Evolutionary conservation across 2,797 vertebrate genomes (phyloP).

Genomic region (Erithacus rubecula): DNA sequence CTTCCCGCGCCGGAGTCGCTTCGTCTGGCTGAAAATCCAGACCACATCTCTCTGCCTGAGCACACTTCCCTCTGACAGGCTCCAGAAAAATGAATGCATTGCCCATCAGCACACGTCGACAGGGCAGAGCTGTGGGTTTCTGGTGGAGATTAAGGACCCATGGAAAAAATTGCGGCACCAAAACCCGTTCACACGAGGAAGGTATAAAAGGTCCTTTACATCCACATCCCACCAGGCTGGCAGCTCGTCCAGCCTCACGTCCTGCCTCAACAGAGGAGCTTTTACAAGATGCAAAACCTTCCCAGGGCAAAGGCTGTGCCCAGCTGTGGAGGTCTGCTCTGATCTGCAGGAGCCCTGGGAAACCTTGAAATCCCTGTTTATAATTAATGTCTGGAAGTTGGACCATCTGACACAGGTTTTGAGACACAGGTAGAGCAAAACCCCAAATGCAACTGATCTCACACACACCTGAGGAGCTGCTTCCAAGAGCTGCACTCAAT

Average conservation of each 20-base stretch:
- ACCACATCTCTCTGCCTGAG: not conserved
- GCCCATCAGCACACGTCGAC: not conserved
- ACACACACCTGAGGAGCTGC: not conserved
- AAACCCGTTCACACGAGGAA: not conserved
- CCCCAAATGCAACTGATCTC: not conserved
- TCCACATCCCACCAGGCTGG: not conserved
- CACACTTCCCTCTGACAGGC: not conserved
- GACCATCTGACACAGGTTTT: no score
- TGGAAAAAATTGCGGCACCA: not conserved
- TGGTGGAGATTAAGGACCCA: constrained; percentile 6
- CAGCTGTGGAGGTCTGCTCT: not conserved
- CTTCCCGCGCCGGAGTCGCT: not conserved
- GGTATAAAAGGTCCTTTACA: constrained; percentile 42
- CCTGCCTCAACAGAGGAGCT: constrained; percentile 28
- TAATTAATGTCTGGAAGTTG: not conserved
- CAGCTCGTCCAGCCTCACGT: not conserved
- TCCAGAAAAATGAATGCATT: not conserved
- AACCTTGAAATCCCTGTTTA: not conserved
- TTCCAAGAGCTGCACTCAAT: not conserved
- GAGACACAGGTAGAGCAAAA: not conserved
- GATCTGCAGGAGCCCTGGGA: not conserved
- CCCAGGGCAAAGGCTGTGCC: not conserved
- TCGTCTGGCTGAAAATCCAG: not conserved
- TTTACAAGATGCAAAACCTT: not conserved
- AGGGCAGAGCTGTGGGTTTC: constrained; percentile 5